Base-by-base conservation (phyloP, 2,113 vertebrate genomes). In the Seriola quinqueradiata region DNA sequence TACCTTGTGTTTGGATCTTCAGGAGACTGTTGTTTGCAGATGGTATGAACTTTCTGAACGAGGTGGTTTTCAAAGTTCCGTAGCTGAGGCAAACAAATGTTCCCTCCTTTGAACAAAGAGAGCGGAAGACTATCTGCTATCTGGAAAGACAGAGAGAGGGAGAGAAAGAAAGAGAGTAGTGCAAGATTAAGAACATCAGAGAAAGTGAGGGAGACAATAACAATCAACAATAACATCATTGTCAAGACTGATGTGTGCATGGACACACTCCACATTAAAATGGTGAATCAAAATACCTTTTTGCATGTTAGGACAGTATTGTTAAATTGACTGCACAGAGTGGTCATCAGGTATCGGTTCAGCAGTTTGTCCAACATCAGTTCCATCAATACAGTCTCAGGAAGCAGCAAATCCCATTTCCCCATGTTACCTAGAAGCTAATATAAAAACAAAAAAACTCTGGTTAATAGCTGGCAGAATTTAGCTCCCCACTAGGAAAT, bases 261-360 rank as follows among this genome's bases (percentile, higher is more conserved):
- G 13, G 5, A 38, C 13, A 70, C 8, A 54, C 13, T 16, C 5
- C 50, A 59, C 13, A 34, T 23, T 28, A 14, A n/a, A 54, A 25
- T 14, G 6, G 10, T 4, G 3, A 23, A 69, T 92, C 5, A 4
- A 79, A 82, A 42, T 94, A 99, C 98, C 96, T 95, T 95, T 73
- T 34, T 93, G 89, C 96, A 97, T 61, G 96, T 96, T 2, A 90
- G 85, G 57, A 92, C 74, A n/a, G 88, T 77, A 32, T 87, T 90
- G 0, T 2, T 90, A 40, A 85, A 88, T 42, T 90, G 92, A 69
- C 96, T 97, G 16, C 95, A 89, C 50, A 99, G 88, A 28, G 94
- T 93, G 65, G 97, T 93, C 84, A 97, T 94, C 42, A 99, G 94
- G 88, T 98, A 99, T 82, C 97, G 96, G 81, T 96, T 97, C 28